phyloP scores from a whole-genome alignment of 2,888 invertebrate species.

The Yponomeuta plumbellus region DNA sequence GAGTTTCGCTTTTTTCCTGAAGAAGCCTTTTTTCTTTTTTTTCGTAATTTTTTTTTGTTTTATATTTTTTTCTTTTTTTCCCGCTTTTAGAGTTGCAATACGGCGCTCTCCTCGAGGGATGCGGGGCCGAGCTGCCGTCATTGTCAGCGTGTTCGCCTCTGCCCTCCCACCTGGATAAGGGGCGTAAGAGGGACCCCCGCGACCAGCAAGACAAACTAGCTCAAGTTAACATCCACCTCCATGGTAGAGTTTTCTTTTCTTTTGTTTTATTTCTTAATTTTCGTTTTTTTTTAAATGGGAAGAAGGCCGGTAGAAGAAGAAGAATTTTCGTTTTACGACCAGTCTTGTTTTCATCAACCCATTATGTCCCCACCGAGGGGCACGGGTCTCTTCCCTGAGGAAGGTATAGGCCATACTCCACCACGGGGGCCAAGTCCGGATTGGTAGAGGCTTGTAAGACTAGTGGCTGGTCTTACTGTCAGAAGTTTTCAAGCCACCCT shows the following conservation, averaged over 20 bases:
- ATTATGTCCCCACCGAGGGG: too few species aligned
- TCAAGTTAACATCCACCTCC: slow-evolving; percentile 88
- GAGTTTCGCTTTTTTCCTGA: too few species aligned
- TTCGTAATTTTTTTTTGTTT: slow-evolving; percentile 26
- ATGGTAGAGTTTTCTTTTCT: slow-evolving; percentile 80
- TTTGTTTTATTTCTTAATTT: slow-evolving; percentile 28
- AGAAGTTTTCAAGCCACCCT: too few species aligned
- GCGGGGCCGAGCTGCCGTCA: slow-evolving; percentile 74
- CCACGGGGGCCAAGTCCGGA: too few species aligned
- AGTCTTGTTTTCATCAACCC: background rate
- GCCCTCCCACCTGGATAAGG: slow-evolving; percentile 78
- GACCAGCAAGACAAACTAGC: slow-evolving; percentile 84
- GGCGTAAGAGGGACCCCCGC: slow-evolving; percentile 76
- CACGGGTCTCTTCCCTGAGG: too few species aligned
- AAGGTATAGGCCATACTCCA: too few species aligned
- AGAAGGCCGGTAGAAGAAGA: too few species aligned
- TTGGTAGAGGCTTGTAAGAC: too few species aligned
- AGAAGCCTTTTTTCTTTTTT: background rate
- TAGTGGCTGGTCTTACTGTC: too few species aligned
- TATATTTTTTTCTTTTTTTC: slow-evolving; percentile 34
- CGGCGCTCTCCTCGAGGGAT: slow-evolving; percentile 71
- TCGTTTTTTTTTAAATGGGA: slow-evolving; percentile 19
- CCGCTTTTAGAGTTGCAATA: slow-evolving; percentile 72
- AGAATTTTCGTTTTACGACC: slow-evolving; percentile 12
- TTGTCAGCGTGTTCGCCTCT: slow-evolving; percentile 67